Evolutionary conservation across 2,888 invertebrate genomes (phyloP), one percentile per base, ranked within the genome.

Genomic region (Yponomeuta evonymella): DNA sequence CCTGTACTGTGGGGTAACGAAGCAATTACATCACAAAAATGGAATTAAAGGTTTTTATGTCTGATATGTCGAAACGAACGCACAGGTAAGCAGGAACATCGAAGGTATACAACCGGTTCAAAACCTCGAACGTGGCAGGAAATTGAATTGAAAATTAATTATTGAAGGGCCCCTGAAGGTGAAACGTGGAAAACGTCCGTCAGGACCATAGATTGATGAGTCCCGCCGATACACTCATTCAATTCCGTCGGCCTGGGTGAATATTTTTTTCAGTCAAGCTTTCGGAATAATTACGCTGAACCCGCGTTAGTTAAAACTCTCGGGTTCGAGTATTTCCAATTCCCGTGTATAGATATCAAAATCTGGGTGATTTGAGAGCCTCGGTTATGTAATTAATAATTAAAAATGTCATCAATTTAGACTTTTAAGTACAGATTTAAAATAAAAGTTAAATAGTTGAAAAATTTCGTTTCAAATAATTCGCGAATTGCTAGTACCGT

Each of bases 171-270:
- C n/a, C 33, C n/a, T 43, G 67, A 30, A 11, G 65, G 65, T 29
- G 65, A 65, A 65, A 15, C 51, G 65, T 65, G 65, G 65, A 65
- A 65, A 65, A 51, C 63, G 69, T 62, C 62, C 69, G 69, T 69
- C 69, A 69, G 63, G 33, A 63, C 33, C 62, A 69, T 69, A 69
- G 69, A 69, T 69, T 69, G 69, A 69, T 69, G 69, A 62, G 69
- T 63, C 33, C 29, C 33, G 30, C 62, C 69, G 69, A 67, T 67
- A 48, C 33, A 68, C 48, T 30, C 68, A 68, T 68, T 68, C 48
- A 51, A 48, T 68, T 51, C 11, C 48, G 11, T 67, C 67, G n/a
- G 67, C n/a, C 65, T 30, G 65, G 12, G 1, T 65, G 12, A 12
- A 12, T 12, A 15, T 58, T 58, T 58, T 51, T 58, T 58, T 15